Evolutionary conservation across 2,113 vertebrate genomes (phyloP).

Genomic region (Elanoides forficatus): DNA sequence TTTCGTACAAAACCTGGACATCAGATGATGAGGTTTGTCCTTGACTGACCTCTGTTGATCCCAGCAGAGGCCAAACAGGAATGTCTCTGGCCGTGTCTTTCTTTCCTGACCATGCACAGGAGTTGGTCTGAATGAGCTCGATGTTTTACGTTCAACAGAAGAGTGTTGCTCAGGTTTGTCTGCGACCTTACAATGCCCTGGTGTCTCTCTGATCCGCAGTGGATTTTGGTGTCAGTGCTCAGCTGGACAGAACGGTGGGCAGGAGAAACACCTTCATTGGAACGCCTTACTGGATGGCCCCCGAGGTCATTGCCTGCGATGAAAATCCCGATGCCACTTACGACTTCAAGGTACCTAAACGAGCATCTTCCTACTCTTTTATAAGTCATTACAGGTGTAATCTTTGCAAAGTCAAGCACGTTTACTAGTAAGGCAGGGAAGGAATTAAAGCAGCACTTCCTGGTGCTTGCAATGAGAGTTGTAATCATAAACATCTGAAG

Average conservation of each 20-base stretch:
- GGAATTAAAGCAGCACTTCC: not conserved
- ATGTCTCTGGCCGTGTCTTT: not conserved
- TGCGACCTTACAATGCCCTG: not conserved
- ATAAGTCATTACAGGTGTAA: not conserved
- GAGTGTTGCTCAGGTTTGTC: not conserved
- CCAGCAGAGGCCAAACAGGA: not conserved
- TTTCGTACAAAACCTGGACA: not conserved
- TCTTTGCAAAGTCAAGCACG: not conserved
- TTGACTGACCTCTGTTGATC: not conserved
- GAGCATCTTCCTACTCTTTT: not conserved
- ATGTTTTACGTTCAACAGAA: not conserved
- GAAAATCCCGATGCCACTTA: slow-evolving; percentile 99
- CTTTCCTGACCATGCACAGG: not conserved
- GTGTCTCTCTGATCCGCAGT: slow-evolving; percentile 70
- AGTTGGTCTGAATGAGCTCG: not conserved
- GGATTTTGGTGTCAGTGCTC: slow-evolving; percentile 96
- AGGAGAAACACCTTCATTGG: slow-evolving; percentile 97
- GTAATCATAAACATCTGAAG: not conserved
- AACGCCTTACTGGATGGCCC: slow-evolving; percentile 99
- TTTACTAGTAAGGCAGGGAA: not conserved
- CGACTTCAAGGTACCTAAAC: slow-evolving; percentile 89
- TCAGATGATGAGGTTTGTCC: slow-evolving; percentile 27
- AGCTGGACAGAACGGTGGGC: slow-evolving; percentile 95
- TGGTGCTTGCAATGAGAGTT: not conserved
- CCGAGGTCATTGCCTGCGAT: slow-evolving; percentile 96